A percentile compares a stretch with the other conserved stretches of the same genome.
Evolutionary conservation across 2,113 vertebrate genomes (phyloP).

Genomic region (Epinephelus cyanopodus): DNA sequence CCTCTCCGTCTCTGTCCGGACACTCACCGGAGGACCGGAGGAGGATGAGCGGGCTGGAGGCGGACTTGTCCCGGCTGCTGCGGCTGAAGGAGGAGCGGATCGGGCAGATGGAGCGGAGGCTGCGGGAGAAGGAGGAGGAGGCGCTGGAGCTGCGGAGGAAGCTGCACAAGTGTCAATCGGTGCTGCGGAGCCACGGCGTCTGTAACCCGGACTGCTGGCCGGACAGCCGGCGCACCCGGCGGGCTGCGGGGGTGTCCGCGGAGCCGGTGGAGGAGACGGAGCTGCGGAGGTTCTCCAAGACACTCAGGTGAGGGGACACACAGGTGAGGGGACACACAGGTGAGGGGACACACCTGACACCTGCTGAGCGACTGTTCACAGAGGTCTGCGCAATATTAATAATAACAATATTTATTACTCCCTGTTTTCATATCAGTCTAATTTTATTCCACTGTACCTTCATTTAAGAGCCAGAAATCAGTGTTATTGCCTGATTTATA

Average conservation of each 20-base stretch:
- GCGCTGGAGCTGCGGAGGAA: conserved; percentile 89
- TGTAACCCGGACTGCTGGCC: conserved; percentile 88
- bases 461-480: too few relatives aligned
- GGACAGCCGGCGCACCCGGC: conserved; percentile 39
- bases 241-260: conserved; percentile 8
- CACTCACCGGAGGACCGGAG: too few relatives aligned
- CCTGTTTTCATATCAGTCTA: too few relatives aligned
- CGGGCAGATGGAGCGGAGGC: conserved; percentile 88
- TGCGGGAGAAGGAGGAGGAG: conserved; percentile 89
- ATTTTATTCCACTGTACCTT: too few relatives aligned
- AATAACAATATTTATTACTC: too few relatives aligned
- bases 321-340: conserved; percentile 69
- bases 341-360: not conserved
- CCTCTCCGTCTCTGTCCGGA: too few relatives aligned
- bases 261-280: conserved; percentile 83
- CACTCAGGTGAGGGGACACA: conserved; percentile 83
- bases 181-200: conserved; percentile 85
- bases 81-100: conserved; percentile 90
- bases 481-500: too few relatives aligned
- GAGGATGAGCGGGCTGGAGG: conserved; percentile 88
- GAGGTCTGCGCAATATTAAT: too few relatives aligned
- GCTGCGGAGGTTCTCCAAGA: conserved; percentile 86
- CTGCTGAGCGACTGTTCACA: too few relatives aligned
- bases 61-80: conserved; percentile 88
- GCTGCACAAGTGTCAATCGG: conserved; percentile 93